Evolutionary conservation across 1,140 invertebrate genomes (phyloP).

Genomic region (Mamestra configurata): DNA sequence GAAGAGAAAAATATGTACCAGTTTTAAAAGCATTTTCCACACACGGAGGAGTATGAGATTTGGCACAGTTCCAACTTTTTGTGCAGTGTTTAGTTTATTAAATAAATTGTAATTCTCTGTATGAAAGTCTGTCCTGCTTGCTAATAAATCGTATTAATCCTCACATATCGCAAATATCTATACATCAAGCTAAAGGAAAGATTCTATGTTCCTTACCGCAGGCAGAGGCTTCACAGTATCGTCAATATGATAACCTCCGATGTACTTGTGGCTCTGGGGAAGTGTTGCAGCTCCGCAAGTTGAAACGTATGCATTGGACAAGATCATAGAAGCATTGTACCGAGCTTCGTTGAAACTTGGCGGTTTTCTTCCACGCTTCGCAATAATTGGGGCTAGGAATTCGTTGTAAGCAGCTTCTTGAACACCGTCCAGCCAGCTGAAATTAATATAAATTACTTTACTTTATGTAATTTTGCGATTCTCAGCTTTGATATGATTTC

Average conservation of each 20-base stretch:
- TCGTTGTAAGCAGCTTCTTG: slow-evolving; percentile 28
- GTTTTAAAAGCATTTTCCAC: too few species aligned
- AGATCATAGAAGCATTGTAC: slow-evolving; percentile 62
- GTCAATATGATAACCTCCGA: slow-evolving; percentile 65
- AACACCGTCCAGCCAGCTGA: neutral
- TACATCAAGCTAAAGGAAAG: too few species aligned
- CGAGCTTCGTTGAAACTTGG: slow-evolving; percentile 51
- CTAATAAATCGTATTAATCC: too few species aligned
- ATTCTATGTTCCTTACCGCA: slow-evolving; percentile 48
- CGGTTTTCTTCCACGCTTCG: slow-evolving; percentile 26
- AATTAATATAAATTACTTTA: neutral
- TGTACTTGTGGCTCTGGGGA: slow-evolving; percentile 60
- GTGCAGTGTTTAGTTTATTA: too few species aligned
- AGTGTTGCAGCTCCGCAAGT: slow-evolving; percentile 50
- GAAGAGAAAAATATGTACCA: too few species aligned
- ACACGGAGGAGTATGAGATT: too few species aligned
- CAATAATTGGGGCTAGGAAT: neutral
- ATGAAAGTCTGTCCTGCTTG: too few species aligned
- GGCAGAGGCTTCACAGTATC: slow-evolving; percentile 54
- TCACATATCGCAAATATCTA: too few species aligned
- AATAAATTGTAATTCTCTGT: too few species aligned
- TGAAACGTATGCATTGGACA: slow-evolving; percentile 62
- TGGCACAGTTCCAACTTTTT: too few species aligned
- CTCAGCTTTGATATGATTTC: too few species aligned
- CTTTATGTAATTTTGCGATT: too few species aligned